Percentiles rank a stretch among this genome's conserved stretches.
Conservation (phyloP, 1,140 invertebrate species). For the Papilio machaon region DNA sequence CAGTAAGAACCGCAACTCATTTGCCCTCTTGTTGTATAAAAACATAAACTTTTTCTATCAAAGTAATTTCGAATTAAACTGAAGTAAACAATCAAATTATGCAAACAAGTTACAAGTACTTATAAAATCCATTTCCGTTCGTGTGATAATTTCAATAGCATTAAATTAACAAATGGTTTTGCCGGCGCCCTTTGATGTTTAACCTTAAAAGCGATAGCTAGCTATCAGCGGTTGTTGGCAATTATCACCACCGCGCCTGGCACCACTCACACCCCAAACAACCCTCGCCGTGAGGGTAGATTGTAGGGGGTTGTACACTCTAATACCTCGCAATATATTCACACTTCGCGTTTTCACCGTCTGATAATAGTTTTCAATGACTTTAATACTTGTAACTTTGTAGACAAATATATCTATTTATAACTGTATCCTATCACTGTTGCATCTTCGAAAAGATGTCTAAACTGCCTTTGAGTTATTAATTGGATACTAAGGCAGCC, state of each 20-base stretch:
- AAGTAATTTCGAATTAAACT: too few relatives aligned
- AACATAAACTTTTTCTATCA: too few relatives aligned
- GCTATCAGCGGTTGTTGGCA: background rate
- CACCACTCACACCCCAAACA: background rate
- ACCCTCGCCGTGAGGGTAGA: background rate
- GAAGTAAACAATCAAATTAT: background rate
- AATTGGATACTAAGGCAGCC: too few relatives aligned
- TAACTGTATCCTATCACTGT: background rate
- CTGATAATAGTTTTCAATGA: slow-evolving; percentile 12
- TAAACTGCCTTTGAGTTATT: too few relatives aligned
- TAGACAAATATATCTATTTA: background rate
- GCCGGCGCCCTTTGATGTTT: background rate
- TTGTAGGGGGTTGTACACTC: background rate
- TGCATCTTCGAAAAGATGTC: too few relatives aligned
- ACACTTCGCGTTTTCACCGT: background rate
- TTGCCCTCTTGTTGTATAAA: too few relatives aligned
- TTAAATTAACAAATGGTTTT: slow-evolving; percentile 17
- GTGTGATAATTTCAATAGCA: background rate
- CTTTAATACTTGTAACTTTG: background rate
- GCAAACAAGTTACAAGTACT: slow-evolving; percentile 1
- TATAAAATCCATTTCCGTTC: background rate
- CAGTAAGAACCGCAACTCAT: too few relatives aligned
- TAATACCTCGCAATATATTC: background rate
- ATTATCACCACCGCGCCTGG: slow-evolving; percentile 20
- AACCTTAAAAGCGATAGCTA: background rate